A percentile compares a stretch with the other conserved stretches of the same genome.
These are phyloP conservation scores for Helarctos malayanus DNA, from an alignment of 2,797 vertebrate genomes.

Conservation along the genomic window DNA sequence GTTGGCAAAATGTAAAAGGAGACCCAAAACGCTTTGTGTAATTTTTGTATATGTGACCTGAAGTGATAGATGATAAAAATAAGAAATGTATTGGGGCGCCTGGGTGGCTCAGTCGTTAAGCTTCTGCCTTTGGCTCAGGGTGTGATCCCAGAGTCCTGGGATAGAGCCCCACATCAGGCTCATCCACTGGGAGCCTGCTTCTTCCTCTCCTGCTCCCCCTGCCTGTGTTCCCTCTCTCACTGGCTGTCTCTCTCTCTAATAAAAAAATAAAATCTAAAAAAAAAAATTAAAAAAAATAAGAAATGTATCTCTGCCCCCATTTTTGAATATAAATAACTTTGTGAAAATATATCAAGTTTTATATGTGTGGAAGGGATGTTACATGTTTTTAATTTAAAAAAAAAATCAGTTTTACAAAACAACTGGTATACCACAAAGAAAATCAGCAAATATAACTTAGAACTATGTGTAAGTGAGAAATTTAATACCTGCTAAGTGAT, in stretches of 20 bases:
- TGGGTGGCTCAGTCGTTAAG: too few relatives aligned
- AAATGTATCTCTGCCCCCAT: background rate
- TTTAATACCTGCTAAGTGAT: background rate
- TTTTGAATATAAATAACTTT: background rate
- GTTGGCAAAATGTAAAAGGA: conserved; percentile 27
- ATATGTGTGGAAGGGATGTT: background rate
- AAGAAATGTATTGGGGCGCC: background rate
- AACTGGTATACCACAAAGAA: background rate
- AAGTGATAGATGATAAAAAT: background rate
- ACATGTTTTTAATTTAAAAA: background rate
- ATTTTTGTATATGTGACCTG: background rate
- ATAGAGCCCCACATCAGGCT: too few relatives aligned
- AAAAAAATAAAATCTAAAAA: too few relatives aligned
- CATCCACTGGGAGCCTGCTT: too few relatives aligned
- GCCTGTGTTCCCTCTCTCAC: too few relatives aligned
- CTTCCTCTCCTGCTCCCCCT: too few relatives aligned
- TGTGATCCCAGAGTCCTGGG: too few relatives aligned
- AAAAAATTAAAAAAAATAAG: too few relatives aligned
- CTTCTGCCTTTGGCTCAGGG: too few relatives aligned
- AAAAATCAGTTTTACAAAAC: background rate
- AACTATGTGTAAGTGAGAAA: background rate
- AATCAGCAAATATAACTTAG: background rate
- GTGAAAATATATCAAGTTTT: background rate
- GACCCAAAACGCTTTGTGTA: background rate
- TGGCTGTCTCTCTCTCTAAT: too few relatives aligned